These are phyloP conservation scores for Lasiurus cinereus DNA, from an alignment of 2,113 vertebrate species.

Conservation along the genomic window DNA sequence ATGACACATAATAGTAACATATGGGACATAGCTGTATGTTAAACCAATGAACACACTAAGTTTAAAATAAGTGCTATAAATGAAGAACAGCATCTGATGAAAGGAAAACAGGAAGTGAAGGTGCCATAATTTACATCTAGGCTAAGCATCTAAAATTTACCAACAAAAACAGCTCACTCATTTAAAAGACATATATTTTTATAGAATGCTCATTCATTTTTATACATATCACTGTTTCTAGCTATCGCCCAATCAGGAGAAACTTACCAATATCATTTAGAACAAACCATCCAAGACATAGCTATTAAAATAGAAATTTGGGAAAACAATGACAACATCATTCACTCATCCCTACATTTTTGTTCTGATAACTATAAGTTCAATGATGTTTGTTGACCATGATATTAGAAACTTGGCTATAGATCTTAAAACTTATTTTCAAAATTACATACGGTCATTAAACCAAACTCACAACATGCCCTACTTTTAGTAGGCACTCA, in stretches of 20 bases:
- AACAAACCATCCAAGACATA: constrained; percentile 39
- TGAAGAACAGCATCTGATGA: neutral
- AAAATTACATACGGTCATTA: constrained; percentile 6
- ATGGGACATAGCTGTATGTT: neutral
- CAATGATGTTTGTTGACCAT: neutral
- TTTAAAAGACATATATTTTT: constrained; percentile 2
- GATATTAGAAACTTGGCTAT: constrained; percentile 21
- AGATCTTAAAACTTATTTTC: constrained; percentile 23
- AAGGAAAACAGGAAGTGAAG: neutral
- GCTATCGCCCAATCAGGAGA: constrained; percentile 21
- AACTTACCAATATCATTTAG: constrained; percentile 11
- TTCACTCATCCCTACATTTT: neutral
- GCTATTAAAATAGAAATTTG: constrained; percentile 38
- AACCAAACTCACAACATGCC: neutral
- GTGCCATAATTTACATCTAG: neutral
- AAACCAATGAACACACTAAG: constrained; percentile 23
- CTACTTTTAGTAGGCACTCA: constrained; percentile 15
- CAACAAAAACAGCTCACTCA: neutral
- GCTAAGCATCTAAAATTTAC: neutral
- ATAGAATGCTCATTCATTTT: constrained; percentile 12
- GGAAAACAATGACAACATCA: constrained; percentile 30
- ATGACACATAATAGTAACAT: neutral
- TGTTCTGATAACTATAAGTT: neutral
- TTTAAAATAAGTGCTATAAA: neutral
- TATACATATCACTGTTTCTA: constrained; percentile 32